Percentiles rank a stretch among this genome's conserved stretches.
Conservation (phyloP, 2,113 vertebrate genomes). For the Oncorhynchus mykiss region DNA sequence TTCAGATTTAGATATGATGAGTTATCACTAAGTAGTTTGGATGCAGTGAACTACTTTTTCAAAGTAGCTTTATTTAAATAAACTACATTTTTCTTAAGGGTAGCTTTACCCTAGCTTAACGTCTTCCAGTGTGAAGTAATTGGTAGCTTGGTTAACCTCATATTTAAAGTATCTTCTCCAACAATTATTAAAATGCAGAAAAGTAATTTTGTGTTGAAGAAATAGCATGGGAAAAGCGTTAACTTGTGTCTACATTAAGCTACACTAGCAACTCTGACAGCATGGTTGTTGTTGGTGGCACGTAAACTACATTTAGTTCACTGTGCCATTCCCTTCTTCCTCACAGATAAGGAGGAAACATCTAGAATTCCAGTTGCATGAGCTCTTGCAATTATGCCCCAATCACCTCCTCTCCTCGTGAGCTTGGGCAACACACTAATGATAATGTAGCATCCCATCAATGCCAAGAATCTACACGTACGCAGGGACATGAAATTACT, state of each 20-base stretch:
- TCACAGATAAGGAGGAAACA: background rate
- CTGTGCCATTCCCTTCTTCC: background rate
- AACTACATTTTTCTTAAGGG: too few species aligned
- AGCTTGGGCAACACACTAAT: background rate
- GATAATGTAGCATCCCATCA: background rate
- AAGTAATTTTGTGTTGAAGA: background rate
- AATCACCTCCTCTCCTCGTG: background rate
- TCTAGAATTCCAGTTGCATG: background rate
- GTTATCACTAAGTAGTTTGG: too few species aligned
- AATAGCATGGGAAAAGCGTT: background rate
- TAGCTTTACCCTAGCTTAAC: too few species aligned
- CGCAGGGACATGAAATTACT: background rate
- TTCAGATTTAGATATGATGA: too few species aligned
- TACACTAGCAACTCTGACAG: background rate
- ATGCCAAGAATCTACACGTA: background rate
- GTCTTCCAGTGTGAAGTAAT: too few species aligned
- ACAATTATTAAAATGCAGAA: too few species aligned
- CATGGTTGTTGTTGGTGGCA: background rate
- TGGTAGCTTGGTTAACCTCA: too few species aligned
- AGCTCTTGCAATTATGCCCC: background rate
- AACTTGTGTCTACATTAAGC: background rate
- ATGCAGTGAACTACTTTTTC: too few species aligned
- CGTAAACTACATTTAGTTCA: background rate
- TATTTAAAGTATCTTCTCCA: too few species aligned
- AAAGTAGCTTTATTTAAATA: too few species aligned